A percentile compares a stretch with the other conserved stretches of the same genome.
Conservation (phyloP, 2,797 vertebrate species). For the Thaleichthys pacificus region DNA sequence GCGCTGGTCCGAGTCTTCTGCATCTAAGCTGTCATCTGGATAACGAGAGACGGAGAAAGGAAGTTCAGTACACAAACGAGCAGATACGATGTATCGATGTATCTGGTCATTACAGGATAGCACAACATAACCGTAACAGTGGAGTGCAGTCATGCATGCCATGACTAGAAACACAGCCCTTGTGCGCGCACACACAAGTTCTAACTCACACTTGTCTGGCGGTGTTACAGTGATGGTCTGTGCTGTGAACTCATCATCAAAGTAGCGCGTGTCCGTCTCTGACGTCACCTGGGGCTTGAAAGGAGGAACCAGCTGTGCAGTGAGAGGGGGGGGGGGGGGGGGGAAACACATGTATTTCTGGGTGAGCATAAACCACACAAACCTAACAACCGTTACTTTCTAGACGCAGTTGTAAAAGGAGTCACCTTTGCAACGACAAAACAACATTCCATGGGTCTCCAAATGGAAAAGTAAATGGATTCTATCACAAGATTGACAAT, state of each 20-base stretch:
- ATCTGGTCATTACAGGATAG: not conserved
- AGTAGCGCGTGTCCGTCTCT: slow-evolving; percentile 92
- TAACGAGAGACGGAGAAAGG: slow-evolving; percentile 3
- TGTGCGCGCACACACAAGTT: not conserved
- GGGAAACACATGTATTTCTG: too few species aligned
- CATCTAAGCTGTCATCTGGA: slow-evolving; percentile 86
- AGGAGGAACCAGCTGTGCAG: slow-evolving; percentile 82
- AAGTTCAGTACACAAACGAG: slow-evolving; percentile 20
- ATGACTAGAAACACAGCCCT: not conserved
- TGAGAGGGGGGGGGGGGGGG: not conserved
- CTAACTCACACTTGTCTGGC: slow-evolving; percentile 89
- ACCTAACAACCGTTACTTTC: too few species aligned
- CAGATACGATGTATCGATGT: not conserved
- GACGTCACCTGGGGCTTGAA: slow-evolving; percentile 96
- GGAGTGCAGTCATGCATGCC: not conserved
- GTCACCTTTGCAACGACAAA: too few species aligned
- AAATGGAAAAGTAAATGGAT: too few species aligned
- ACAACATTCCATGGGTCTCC: too few species aligned
- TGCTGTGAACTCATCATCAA: slow-evolving; percentile 94
- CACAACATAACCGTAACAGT: not conserved
- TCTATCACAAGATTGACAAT: too few species aligned
- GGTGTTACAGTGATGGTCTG: slow-evolving; percentile 94
- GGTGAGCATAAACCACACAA: too few species aligned
- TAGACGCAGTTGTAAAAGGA: too few species aligned
- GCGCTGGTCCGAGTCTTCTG: slow-evolving; percentile 84